Conservation (phyloP, 2,113 vertebrate species). For the Indicator maculatus region DNA sequence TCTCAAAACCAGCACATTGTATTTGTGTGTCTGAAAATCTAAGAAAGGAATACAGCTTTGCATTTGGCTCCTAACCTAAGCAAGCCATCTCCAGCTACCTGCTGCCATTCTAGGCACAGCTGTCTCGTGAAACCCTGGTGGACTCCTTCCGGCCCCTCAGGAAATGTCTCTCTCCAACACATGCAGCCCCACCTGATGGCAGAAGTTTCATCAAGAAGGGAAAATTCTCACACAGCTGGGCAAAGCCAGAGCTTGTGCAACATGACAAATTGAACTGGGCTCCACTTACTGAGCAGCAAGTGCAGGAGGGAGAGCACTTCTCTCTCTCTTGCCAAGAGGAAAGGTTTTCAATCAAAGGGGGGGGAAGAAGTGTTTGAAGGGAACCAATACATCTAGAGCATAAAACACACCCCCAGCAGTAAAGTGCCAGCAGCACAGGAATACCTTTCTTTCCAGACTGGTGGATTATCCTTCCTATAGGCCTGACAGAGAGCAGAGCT, state of each 20-base stretch:
- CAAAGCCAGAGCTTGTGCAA: not conserved
- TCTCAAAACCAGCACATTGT: not conserved
- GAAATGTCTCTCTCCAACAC: not conserved
- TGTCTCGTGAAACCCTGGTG: fast-evolving
- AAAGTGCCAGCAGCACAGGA: not conserved
- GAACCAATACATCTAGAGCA: not conserved
- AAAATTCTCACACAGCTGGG: not conserved
- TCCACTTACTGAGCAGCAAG: not conserved
- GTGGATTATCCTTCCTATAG: not conserved
- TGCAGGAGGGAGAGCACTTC: not conserved
- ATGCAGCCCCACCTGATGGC: fast-evolving
- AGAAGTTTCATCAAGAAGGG: not conserved
- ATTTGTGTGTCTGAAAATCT: not conserved
- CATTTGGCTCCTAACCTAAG: not conserved
- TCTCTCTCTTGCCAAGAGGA: not conserved
- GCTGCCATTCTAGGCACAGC: not conserved
- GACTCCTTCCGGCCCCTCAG: not conserved
- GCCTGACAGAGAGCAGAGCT: not conserved
- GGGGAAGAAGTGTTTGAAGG: not conserved
- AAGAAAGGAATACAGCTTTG: not conserved
- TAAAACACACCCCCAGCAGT: not conserved
- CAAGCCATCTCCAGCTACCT: not conserved
- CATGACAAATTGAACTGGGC: not conserved
- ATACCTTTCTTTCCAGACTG: not conserved
- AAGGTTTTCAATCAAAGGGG: not conserved